phyloP scores from a whole-genome alignment of 2,113 vertebrate genomes.

The Oxyura jamaicensis region DNA sequence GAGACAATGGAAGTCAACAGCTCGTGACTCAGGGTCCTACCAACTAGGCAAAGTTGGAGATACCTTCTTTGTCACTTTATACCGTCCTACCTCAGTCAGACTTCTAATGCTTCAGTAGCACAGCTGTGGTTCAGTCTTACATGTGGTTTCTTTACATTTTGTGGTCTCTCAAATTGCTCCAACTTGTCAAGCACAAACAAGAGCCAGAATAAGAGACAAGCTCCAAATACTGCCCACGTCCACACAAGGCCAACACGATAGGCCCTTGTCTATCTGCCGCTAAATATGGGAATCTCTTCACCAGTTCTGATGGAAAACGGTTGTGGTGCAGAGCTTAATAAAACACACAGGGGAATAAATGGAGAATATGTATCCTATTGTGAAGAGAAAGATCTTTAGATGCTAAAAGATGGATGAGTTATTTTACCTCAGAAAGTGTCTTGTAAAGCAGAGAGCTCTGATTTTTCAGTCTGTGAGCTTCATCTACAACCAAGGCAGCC shows the following conservation, averaged over 20 bases:
- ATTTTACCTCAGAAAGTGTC: conserved; percentile 84
- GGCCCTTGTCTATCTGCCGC: not conserved
- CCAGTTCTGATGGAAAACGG: not conserved
- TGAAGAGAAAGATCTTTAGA: not conserved
- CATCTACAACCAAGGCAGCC: conserved; percentile 88
- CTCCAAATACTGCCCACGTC: not conserved
- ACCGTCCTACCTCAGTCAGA: not conserved
- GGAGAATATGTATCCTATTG: not conserved
- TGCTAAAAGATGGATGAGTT: not conserved
- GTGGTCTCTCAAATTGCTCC: not conserved
- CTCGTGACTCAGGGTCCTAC: not conserved
- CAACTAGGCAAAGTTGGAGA: not conserved
- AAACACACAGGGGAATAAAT: not conserved
- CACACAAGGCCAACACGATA: not conserved
- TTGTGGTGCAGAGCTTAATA: not conserved
- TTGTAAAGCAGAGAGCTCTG: conserved; percentile 86
- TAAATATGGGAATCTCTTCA: not conserved
- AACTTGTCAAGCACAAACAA: not conserved
- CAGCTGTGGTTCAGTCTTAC: not conserved
- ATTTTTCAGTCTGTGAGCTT: conserved; percentile 94
- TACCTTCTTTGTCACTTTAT: not conserved
- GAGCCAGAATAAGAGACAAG: not conserved
- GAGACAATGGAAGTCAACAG: not conserved
- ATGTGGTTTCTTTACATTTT: not conserved
- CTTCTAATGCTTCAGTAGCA: not conserved